A percentile compares a stretch with the other conserved stretches of the same genome.
These are phyloP conservation scores for Magallana ariakensis DNA, from an alignment of 1,140 invertebrate genomes.

Conservation along the genomic window DNA sequence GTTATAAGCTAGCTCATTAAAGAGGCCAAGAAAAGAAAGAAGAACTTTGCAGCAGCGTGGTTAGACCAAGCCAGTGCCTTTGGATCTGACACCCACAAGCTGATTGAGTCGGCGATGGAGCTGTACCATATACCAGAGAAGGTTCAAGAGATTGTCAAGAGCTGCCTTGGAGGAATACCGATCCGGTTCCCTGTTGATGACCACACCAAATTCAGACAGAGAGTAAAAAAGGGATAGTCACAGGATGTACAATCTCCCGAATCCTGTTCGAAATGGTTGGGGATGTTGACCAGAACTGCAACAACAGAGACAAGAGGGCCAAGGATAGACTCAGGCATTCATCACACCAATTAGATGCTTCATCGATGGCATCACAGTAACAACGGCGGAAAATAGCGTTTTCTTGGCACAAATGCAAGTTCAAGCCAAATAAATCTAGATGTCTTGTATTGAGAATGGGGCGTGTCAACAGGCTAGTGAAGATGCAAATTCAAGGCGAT, in stretches of 20 bases:
- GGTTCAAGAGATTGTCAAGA: background rate
- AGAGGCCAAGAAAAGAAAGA: conserved; percentile 8
- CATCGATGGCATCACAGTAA: background rate
- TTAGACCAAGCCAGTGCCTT: conserved; percentile 50
- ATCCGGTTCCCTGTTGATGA: conserved; percentile 8
- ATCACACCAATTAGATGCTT: background rate
- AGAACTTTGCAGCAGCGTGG: conserved; percentile 25
- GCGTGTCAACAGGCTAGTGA: background rate
- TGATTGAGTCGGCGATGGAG: conserved; percentile 40
- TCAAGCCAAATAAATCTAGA: conserved; percentile 15
- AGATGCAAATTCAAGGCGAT: background rate
- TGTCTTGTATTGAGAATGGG: background rate
- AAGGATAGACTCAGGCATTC: background rate
- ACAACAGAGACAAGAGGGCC: background rate
- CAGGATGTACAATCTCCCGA: conserved; percentile 23
- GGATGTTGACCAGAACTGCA: background rate
- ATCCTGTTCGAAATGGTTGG: background rate
- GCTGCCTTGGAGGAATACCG: background rate
- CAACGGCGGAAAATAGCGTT: background rate
- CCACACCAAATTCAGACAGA: background rate
- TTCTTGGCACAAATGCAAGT: background rate
- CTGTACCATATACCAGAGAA: conserved; percentile 35
- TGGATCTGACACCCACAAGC: conserved; percentile 51
- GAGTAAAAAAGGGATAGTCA: conserved; percentile 41
- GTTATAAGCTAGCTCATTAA: conserved; percentile 24